phyloP scores from a whole-genome alignment of 2,113 vertebrate genomes.

The Saimiri boliviensis region DNA sequence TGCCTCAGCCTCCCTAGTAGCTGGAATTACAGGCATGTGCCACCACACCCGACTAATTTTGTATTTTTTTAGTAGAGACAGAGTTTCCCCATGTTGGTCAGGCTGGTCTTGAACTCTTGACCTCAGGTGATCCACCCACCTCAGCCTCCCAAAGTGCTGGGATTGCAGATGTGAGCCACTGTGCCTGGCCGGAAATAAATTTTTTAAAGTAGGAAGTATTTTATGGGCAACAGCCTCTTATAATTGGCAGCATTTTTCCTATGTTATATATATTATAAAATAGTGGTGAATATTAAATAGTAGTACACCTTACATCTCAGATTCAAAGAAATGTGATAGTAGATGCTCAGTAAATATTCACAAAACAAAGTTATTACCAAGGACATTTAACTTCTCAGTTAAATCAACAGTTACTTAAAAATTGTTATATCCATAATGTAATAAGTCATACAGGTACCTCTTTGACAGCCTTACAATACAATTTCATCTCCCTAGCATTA shows the following conservation, averaged over 20 bases:
- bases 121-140: too few species aligned
- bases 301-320: neutral
- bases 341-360: conserved; percentile 27
- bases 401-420: conserved; percentile 11
- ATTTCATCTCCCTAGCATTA: neutral
- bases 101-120: too few species aligned
- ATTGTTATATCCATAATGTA: neutral
- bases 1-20: too few species aligned
- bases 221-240: neutral
- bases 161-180: too few species aligned
- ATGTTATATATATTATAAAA: neutral
- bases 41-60: too few species aligned
- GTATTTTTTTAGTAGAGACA: too few species aligned
- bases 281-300: neutral
- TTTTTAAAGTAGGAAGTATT: neutral
- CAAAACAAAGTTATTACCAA: conserved; percentile 12
- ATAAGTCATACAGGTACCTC: neutral
- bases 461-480: neutral
- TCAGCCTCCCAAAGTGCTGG: too few species aligned
- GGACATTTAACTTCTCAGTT: neutral
- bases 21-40: too few species aligned
- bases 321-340: neutral
- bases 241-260: neutral
- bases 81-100: too few species aligned
- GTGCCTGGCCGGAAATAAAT: too few species aligned